Base-by-base conservation (phyloP, 2,113 vertebrate genomes). In the Tyrannus savana region DNA sequence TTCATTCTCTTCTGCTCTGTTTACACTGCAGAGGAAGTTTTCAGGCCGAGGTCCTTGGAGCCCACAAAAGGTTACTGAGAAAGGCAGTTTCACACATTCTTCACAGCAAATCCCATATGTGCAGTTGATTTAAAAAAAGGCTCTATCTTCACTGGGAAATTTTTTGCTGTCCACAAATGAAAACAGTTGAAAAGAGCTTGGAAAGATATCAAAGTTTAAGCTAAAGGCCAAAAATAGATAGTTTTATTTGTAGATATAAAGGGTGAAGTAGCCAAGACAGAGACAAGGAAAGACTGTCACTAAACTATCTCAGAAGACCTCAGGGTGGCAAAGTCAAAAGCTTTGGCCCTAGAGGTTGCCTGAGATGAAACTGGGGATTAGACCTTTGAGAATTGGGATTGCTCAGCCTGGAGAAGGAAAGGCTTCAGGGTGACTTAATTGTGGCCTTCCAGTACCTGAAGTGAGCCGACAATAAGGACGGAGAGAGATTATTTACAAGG, bases 141-240 rank as follows among this genome's bases (percentile, higher is more conserved):
- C 22, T 52, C 21, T 82, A 10, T 94, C 58, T 93, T 64, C 71
- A 85, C 31, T 83, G 84, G 67, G 49, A 83, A 91, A 87, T 37
- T 60, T 60, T 79, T 9, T 76, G 62, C 53, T 73, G 75, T 7
- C 44, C 44, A 31, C 64, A 87, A 91, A 90, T 41, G 66, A 94
- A 93, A 87, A 55, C 63, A 44, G 52, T 64, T 6, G 22, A 91
- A 79, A 84, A 84, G 35, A n/a, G 12, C 31, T 95, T 94, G 58
- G 86, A 96, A 78, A 59, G 33, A 64, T 56, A 93, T 92, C 86
- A 93, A 95, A 92, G 92, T 90, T 92, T 31, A 47, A 84, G 53
- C 28, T 15, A 42, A 75, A 84, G 76, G 56, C 80, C 56, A 52
- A 81, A 83, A 84, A 75, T 37, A 16, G 59, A 5, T 52, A 23